These are phyloP conservation scores for Acrobasis consociella DNA, from an alignment of 2,888 invertebrate species.

Conservation along the genomic window DNA sequence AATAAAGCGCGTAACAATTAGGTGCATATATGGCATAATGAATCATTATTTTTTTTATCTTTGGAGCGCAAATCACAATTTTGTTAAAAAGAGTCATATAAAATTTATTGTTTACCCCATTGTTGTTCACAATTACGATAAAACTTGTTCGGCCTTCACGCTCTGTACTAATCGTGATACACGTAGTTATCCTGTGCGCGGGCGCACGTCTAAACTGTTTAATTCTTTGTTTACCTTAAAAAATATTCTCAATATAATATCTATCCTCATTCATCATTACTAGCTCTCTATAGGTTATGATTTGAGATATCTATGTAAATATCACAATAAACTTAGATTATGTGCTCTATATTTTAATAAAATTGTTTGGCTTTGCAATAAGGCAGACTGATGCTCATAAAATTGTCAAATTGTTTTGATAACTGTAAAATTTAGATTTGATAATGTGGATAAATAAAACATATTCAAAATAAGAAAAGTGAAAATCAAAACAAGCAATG, in stretches of 20 bases:
- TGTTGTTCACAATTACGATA: constrained; percentile 51
- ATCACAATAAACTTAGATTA: too few species aligned
- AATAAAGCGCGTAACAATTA: too few species aligned
- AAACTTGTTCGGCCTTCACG: constrained; percentile 64
- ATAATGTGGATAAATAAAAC: constrained; percentile 26
- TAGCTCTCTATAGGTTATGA: too few species aligned
- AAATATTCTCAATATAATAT: not conserved
- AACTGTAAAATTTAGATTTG: constrained; percentile 34
- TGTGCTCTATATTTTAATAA: too few species aligned
- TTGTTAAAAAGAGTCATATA: not conserved
- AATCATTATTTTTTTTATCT: not conserved
- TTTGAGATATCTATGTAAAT: too few species aligned
- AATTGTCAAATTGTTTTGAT: too few species aligned
- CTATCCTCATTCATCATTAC: constrained; percentile 11
- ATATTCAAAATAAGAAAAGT: constrained; percentile 46
- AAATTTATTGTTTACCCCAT: constrained; percentile 49
- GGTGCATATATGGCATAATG: too few species aligned
- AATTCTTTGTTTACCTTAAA: constrained; percentile 44
- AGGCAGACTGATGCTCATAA: too few species aligned
- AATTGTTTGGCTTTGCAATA: too few species aligned
- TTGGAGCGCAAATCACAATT: not conserved
- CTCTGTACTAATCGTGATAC: constrained; percentile 58
- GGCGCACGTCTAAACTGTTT: constrained; percentile 50
- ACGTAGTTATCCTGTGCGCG: constrained; percentile 35
- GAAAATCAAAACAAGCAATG: constrained; percentile 59